A percentile compares a stretch with the other conserved stretches of the same genome.
These are phyloP conservation scores for Lasiurus cinereus DNA, from an alignment of 2,113 vertebrate genomes.

Conservation along the genomic window DNA sequence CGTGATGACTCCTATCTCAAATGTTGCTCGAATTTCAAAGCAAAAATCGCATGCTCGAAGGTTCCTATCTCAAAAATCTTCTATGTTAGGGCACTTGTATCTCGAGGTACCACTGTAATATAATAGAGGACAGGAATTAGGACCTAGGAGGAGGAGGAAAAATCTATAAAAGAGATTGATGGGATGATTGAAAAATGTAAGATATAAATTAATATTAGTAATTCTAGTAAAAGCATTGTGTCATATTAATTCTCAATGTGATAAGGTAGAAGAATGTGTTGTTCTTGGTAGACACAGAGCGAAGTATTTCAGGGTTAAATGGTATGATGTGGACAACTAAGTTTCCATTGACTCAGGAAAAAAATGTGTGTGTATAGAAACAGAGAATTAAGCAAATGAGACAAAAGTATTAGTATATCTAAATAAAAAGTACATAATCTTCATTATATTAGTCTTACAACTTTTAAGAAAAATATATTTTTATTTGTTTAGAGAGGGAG, in stretches of 20 bases:
- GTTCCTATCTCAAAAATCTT: too few relatives aligned
- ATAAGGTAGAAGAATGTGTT: slow-evolving; percentile 39
- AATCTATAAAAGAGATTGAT: background rate
- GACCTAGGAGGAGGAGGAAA: background rate
- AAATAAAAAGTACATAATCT: background rate
- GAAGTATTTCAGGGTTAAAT: slow-evolving; percentile 24
- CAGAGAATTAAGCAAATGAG: background rate
- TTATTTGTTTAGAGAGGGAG: too few relatives aligned
- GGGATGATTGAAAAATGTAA: background rate
- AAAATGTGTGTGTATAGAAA: background rate
- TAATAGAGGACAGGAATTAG: background rate
- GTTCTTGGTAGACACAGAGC: background rate
- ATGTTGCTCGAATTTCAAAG: too few relatives aligned
- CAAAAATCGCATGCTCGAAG: too few relatives aligned
- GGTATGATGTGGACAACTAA: background rate
- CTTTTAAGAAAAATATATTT: slow-evolving; percentile 26
- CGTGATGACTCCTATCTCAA: too few relatives aligned
- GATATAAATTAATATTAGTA: background rate
- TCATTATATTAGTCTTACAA: background rate
- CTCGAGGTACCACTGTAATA: too few relatives aligned
- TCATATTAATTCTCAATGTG: slow-evolving; percentile 32
- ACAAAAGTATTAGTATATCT: background rate
- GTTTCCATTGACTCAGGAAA: background rate
- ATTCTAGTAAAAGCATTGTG: background rate
- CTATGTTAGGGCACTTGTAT: too few relatives aligned